Conservation (phyloP, 2,113 vertebrate genomes). For the Neolamprologus ventralis region DNA sequence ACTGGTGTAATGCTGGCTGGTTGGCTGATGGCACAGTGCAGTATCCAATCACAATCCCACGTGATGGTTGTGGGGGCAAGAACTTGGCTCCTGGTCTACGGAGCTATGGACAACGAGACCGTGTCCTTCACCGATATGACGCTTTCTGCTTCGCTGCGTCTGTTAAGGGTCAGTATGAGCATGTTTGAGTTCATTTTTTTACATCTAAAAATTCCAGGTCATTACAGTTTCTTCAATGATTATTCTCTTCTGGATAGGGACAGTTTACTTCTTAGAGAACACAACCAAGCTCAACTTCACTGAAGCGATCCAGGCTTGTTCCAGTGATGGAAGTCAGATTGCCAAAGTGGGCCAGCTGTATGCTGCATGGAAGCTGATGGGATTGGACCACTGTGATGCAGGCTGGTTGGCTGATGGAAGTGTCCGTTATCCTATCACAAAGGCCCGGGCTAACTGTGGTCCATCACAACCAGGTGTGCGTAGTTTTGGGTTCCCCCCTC, state of each 20-base stretch:
- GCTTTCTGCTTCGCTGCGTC: constrained; percentile 86
- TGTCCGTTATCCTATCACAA: constrained; percentile 80
- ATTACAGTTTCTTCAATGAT: neutral
- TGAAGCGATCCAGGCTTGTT: constrained; percentile 78
- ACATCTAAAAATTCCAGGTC: neutral
- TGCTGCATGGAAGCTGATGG: constrained; percentile 80
- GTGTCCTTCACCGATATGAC: constrained; percentile 74
- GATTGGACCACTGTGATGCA: constrained; percentile 80
- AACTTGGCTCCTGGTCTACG: constrained; percentile 78
- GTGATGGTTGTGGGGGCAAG: constrained; percentile 64
- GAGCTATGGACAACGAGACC: constrained; percentile 81
- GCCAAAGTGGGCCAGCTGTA: constrained; percentile 88
- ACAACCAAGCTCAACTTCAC: constrained; percentile 70
- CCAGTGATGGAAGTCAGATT: constrained; percentile 64
- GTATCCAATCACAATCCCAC: constrained; percentile 80
- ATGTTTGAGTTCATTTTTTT: neutral
- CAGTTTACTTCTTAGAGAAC: constrained; percentile 78
- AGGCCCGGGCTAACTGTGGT: constrained; percentile 76
- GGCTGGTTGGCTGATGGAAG: constrained; percentile 92
- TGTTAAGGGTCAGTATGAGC: constrained; percentile 71
- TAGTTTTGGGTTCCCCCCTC: constrained; percentile 80
- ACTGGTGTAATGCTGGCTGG: constrained; percentile 88
- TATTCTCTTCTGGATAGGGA: constrained; percentile 62
- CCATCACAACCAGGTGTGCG: constrained; percentile 77
- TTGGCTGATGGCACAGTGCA: constrained; percentile 84